A percentile compares a stretch with the other conserved stretches of the same genome.
phyloP scores from a whole-genome alignment of 2,113 vertebrate genomes.

The Mesitornis unicolor region DNA sequence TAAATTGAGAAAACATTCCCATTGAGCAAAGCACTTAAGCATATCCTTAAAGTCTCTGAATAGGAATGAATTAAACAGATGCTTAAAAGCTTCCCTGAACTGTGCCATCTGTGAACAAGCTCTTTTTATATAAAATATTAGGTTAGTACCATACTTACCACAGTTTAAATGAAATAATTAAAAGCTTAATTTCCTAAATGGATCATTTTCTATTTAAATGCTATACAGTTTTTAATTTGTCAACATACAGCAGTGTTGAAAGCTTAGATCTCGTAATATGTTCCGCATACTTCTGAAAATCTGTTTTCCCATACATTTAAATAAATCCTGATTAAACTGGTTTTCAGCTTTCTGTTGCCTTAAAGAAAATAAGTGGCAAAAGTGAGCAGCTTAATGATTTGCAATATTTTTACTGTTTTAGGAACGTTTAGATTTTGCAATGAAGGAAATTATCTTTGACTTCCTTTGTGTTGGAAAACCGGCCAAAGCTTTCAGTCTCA shows the following conservation, averaged over 20 bases:
- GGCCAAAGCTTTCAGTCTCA: conserved; percentile 97
- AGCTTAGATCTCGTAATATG: background rate
- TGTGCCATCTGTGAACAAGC: conserved; percentile 10
- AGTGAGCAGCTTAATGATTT: background rate
- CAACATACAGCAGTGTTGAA: background rate
- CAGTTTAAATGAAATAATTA: conserved; percentile 44
- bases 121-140: conserved; percentile 3
- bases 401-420: conserved; percentile 62
- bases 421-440: conserved; percentile 98
- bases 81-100: conserved; percentile 14
- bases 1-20: background rate
- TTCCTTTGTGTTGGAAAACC: conserved; percentile 96
- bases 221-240: background rate
- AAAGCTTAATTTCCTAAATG: conserved; percentile 1
- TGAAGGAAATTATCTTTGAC: conserved; percentile 99
- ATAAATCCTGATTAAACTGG: background rate
- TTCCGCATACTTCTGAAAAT: background rate
- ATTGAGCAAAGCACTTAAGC: background rate
- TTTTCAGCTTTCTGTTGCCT: background rate
- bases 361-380: background rate
- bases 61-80: conserved; percentile 10
- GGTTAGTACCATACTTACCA: background rate
- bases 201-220: conserved; percentile 3
- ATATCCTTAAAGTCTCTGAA: background rate
- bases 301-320: background rate